Conservation (phyloP, 2,113 vertebrate species). For the Ariopsis seemanni region DNA sequence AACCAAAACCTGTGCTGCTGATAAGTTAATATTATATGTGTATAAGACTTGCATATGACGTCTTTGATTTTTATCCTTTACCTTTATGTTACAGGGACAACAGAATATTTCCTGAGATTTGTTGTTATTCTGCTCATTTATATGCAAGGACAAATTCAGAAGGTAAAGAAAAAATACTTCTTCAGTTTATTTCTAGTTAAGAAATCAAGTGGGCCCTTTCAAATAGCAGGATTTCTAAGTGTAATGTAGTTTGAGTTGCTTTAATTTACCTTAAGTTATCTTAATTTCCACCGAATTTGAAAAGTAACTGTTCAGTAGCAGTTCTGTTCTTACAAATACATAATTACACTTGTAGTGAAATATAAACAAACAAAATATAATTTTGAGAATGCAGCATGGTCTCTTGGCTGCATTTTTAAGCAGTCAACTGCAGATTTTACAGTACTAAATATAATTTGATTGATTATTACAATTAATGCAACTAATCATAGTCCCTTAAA, state of each 20-base stretch:
- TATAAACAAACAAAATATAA: not conserved
- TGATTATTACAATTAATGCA: not conserved
- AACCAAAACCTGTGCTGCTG: too few relatives aligned
- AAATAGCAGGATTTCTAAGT: not conserved
- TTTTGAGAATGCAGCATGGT: not conserved
- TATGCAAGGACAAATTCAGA: not conserved
- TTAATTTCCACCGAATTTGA: too few relatives aligned
- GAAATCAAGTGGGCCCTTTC: not conserved
- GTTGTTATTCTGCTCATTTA: not conserved
- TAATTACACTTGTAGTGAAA: not conserved
- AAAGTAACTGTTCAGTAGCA: not conserved
- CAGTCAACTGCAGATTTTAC: not conserved
- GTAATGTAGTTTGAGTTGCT: too few relatives aligned
- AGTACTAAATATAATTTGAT: not conserved
- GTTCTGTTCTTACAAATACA: not conserved
- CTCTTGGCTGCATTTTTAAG: not conserved
- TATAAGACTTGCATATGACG: too few relatives aligned
- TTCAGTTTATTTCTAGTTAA: not conserved
- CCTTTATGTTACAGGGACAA: not conserved
- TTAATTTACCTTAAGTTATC: too few relatives aligned
- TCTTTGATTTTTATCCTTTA: not conserved
- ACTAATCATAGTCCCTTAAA: not conserved
- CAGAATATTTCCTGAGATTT: not conserved
- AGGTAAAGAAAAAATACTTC: not conserved
- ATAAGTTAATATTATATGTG: too few relatives aligned